These are phyloP conservation scores for Ptyas mucosa DNA, from an alignment of 2,113 vertebrate genomes.

Conservation along the genomic window DNA sequence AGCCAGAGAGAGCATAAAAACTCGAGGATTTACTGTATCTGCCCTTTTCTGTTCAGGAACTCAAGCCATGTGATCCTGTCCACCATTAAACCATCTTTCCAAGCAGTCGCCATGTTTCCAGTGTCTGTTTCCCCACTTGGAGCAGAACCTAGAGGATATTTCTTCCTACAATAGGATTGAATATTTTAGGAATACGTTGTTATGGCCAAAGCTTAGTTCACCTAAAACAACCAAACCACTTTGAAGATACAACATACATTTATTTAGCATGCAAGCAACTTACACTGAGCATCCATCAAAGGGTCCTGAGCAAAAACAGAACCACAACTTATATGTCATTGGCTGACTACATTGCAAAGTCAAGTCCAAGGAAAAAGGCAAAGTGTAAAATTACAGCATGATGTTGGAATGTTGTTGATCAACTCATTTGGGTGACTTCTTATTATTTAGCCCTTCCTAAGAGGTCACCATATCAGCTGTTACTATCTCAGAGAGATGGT, in stretches of 20 bases:
- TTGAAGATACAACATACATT: neutral
- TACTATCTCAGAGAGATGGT: neutral
- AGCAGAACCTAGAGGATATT: no score
- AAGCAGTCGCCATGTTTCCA: no score
- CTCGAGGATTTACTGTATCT: no score
- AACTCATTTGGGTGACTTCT: neutral
- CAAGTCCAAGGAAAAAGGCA: neutral
- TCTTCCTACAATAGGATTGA: no score
- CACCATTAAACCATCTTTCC: no score
- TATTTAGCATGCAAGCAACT: neutral
- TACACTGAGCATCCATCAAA: neutral
- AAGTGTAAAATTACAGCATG: neutral
- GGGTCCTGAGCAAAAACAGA: neutral
- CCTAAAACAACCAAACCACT: neutral
- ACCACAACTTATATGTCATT: neutral
- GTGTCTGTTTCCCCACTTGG: no score
- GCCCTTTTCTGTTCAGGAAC: no score
- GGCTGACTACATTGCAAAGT: neutral
- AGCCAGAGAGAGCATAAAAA: no score
- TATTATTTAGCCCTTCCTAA: neutral
- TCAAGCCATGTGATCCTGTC: no score
- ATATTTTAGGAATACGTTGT: neutral
- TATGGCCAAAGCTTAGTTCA: neutral
- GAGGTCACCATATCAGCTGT: neutral
- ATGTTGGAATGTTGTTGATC: neutral